phyloP scores from a whole-genome alignment of 2,113 vertebrate genomes.

The Xerus inauris region DNA sequence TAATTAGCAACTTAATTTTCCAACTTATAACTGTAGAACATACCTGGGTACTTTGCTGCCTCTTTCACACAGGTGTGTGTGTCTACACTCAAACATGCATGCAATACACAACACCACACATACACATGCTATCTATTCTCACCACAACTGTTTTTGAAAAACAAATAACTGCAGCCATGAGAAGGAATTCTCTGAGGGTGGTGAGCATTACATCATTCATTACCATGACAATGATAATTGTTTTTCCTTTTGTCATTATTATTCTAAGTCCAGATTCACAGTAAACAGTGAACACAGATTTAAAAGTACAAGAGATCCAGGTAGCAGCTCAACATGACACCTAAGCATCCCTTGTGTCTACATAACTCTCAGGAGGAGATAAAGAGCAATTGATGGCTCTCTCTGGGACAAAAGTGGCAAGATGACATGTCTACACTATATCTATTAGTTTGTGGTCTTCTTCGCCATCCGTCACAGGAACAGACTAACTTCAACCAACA shows the following conservation, averaged over 20 bases:
- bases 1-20: constrained; percentile 3
- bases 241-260: neutral
- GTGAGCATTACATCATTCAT: neutral
- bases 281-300: neutral
- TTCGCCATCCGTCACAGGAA: constrained; percentile 61
- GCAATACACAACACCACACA: neutral
- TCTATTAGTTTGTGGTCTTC: constrained; percentile 47
- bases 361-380: neutral
- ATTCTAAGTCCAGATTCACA: neutral
- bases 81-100: too few relatives aligned
- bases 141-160: neutral
- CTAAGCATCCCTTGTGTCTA: constrained; percentile 36
- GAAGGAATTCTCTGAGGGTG: neutral
- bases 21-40: neutral
- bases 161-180: neutral
- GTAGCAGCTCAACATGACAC: neutral
- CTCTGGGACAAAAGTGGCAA: neutral
- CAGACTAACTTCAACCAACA: constrained; percentile 50
- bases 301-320: neutral
- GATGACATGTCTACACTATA: constrained; percentile 44
- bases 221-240: neutral
- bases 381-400: constrained; percentile 29
- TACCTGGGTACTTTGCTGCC: neutral
- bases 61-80: neutral
- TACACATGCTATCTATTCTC: neutral